These are phyloP conservation scores for Otis tarda DNA, from an alignment of 2,113 vertebrate genomes.

Conservation along the genomic window DNA sequence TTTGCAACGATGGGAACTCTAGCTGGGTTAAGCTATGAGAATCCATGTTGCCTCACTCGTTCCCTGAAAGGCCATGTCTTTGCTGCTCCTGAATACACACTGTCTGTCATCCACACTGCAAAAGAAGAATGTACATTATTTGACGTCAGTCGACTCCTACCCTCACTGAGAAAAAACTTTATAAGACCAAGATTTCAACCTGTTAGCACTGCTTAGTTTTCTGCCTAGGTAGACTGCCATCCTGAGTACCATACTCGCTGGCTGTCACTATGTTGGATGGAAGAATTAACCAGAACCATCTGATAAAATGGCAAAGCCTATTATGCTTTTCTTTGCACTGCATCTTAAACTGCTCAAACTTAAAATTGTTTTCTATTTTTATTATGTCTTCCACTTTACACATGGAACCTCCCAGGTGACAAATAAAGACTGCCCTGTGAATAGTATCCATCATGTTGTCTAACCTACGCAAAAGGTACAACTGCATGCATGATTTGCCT, in stretches of 20 bases:
- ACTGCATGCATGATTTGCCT: neutral
- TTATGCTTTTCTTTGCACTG: neutral
- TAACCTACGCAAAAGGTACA: no score
- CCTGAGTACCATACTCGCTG: fast-evolving
- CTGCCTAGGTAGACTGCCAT: neutral
- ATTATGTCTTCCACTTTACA: fast-evolving
- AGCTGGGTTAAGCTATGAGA: neutral
- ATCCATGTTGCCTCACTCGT: fast-evolving
- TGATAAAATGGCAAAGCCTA: neutral
- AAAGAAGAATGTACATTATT: neutral
- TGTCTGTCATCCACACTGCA: neutral
- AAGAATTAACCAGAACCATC: neutral
- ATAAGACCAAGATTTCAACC: neutral
- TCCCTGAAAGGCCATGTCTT: neutral
- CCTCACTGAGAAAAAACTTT: neutral
- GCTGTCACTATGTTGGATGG: neutral
- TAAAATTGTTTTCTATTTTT: neutral
- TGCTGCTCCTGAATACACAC: neutral
- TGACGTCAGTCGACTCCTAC: neutral
- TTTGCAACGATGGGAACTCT: fast-evolving
- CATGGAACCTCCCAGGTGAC: neutral
- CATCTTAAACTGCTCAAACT: neutral
- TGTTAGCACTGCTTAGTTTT: neutral
- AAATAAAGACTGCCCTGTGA: neutral
- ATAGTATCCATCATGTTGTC: neutral